Conservation (phyloP, 2,113 vertebrate genomes). For the Vulpes lagopus region DNA sequence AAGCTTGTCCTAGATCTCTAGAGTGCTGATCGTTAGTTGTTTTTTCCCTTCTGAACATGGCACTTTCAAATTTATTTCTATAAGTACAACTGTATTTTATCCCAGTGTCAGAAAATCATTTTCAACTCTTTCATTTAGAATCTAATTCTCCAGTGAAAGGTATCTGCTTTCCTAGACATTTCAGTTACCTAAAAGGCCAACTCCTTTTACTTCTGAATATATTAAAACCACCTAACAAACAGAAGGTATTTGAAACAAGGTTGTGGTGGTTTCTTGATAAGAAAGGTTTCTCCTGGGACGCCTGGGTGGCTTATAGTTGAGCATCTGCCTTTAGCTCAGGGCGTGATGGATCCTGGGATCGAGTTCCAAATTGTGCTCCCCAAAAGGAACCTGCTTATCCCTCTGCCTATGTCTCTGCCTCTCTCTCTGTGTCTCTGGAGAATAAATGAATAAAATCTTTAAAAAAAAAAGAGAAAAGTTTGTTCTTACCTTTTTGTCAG, state of each 20-base stretch:
- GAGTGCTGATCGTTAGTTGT: background rate
- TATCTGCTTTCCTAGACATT: background rate
- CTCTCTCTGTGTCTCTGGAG: too few relatives aligned
- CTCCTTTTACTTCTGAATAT: background rate
- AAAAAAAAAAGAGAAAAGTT: background rate
- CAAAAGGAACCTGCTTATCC: too few relatives aligned
- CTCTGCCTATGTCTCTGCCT: too few relatives aligned
- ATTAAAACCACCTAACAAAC: slow-evolving; percentile 1
- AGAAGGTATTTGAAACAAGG: slow-evolving; percentile 6
- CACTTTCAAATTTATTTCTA: background rate
- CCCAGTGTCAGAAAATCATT: slow-evolving; percentile 2
- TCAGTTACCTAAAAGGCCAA: background rate
- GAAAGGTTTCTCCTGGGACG: background rate
- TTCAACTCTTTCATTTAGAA: background rate
- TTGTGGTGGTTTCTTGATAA: background rate
- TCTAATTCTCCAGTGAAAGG: background rate
- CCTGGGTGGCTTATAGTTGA: too few relatives aligned
- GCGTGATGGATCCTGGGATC: too few relatives aligned
- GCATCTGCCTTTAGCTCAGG: too few relatives aligned
- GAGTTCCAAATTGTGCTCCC: too few relatives aligned
- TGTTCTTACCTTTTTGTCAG: background rate
- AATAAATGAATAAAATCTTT: too few relatives aligned
- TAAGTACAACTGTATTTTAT: background rate
- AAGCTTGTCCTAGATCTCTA: background rate
- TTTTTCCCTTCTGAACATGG: background rate